Conservation (phyloP, 2,113 vertebrate species). For the Raja brachyura region DNA sequence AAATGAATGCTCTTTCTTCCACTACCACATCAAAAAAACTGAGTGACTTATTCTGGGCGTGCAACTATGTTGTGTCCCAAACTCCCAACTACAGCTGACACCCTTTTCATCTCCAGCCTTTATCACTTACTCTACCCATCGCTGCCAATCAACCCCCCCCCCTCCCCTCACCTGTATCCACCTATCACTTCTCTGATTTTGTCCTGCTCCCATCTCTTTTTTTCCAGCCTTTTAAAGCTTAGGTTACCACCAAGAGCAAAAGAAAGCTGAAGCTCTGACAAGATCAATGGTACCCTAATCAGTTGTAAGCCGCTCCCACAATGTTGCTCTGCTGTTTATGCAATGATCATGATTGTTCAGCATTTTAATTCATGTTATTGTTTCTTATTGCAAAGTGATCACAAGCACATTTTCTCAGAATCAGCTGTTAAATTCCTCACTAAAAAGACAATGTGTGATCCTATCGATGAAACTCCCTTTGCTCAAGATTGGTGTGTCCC, state of each 20-base stretch:
- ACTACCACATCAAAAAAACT: no score
- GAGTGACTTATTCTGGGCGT: no score
- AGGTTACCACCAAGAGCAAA: neutral
- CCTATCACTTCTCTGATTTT: no score
- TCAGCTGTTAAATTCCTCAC: conserved; percentile 55
- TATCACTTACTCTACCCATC: no score
- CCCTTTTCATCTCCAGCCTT: no score
- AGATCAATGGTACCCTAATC: neutral
- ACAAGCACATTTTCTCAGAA: conserved; percentile 55
- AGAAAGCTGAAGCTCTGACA: neutral
- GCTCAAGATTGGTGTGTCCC: conserved; percentile 50
- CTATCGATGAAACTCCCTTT: conserved; percentile 49
- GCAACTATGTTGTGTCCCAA: no score
- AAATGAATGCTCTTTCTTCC: neutral
- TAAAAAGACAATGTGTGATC: conserved; percentile 53
- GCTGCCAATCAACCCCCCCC: no score
- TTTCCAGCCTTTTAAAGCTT: no score
- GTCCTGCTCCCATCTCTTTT: no score
- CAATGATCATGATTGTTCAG: neutral
- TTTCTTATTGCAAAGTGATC: conserved; percentile 48
- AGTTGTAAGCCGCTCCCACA: neutral
- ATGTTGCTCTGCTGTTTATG: neutral
- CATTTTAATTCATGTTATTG: conserved; percentile 18
- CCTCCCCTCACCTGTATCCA: no score
- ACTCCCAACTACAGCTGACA: no score